Conservation (phyloP, 2,888 invertebrate species). For the Eurytoma californica region DNA sequence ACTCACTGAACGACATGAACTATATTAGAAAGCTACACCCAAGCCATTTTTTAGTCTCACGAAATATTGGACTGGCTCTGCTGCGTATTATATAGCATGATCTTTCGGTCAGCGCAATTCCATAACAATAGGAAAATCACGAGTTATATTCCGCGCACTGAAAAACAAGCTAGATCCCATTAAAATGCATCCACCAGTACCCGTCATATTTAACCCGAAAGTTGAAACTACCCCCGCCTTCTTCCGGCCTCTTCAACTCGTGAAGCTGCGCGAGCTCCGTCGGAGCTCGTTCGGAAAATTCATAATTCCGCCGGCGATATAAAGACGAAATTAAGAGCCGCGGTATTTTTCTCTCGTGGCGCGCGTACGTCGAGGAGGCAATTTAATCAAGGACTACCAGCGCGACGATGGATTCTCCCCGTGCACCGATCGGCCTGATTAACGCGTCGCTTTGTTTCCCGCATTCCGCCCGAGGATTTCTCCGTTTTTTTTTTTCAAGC, state of each 20-base stretch:
- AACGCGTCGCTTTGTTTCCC: not conserved
- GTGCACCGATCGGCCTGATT: slow-evolving; percentile 33
- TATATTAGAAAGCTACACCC: no score
- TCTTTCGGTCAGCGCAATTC: no score
- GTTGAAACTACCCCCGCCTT: not conserved
- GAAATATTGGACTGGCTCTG: no score
- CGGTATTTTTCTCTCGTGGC: slow-evolving; percentile 11
- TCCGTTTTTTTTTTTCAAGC: not conserved
- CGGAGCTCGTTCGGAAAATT: slow-evolving; percentile 35
- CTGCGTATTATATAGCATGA: no score
- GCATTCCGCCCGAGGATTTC: not conserved
- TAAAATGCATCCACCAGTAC: not conserved
- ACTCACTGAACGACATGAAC: no score
- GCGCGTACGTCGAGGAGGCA: slow-evolving; percentile 19
- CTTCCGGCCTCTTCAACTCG: slow-evolving; percentile 2
- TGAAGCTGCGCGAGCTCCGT: not conserved
- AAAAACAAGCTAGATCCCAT: no score
- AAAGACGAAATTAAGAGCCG: slow-evolving; percentile 38
- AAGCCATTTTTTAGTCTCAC: no score
- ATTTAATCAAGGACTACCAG: slow-evolving; percentile 45
- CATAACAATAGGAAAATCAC: no score
- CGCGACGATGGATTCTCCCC: slow-evolving; percentile 58
- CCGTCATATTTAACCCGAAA: not conserved
- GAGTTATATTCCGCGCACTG: no score
- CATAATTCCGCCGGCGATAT: slow-evolving; percentile 30